phyloP scores from a whole-genome alignment of 2,797 vertebrate genomes.

The Liasis olivaceus region DNA sequence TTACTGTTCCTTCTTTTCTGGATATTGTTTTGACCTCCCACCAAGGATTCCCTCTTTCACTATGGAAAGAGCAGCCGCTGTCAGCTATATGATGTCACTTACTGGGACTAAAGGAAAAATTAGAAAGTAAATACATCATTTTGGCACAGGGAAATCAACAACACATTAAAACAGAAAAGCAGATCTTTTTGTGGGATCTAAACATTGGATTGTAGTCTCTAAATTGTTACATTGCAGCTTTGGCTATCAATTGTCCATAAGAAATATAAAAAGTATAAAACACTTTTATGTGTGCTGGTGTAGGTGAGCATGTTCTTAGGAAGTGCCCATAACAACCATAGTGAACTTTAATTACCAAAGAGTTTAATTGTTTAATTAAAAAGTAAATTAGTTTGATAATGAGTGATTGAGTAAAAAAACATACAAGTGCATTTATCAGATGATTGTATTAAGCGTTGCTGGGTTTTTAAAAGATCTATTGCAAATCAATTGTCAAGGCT shows the following conservation, averaged over 20 bases:
- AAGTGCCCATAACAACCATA: not conserved
- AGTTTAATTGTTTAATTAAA: not conserved
- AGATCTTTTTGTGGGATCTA: not conserved
- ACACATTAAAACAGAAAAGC: too few relatives aligned
- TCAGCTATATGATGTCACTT: too few relatives aligned
- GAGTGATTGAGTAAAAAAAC: too few relatives aligned
- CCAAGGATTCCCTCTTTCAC: too few relatives aligned
- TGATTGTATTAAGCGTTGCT: too few relatives aligned
- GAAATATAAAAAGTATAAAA: not conserved
- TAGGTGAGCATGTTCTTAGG: not conserved
- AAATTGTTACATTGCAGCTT: not conserved
- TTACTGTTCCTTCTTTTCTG: too few relatives aligned
- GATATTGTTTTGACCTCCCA: too few relatives aligned
- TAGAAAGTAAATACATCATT: too few relatives aligned
- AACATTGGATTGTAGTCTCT: not conserved
- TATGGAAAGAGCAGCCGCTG: too few relatives aligned
- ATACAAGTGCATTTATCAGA: too few relatives aligned
- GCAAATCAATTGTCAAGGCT: not conserved
- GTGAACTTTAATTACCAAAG: not conserved
- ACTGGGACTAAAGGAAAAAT: too few relatives aligned
- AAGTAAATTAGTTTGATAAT: not conserved
- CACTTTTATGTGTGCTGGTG: not conserved
- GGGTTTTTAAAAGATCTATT: not conserved
- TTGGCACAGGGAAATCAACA: too few relatives aligned
- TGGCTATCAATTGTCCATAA: conserved; percentile 9